Evolutionary conservation across 2,888 invertebrate genomes (phyloP), one percentile per base, ranked within the genome.

Genomic region (Dendrolimus houi): DNA sequence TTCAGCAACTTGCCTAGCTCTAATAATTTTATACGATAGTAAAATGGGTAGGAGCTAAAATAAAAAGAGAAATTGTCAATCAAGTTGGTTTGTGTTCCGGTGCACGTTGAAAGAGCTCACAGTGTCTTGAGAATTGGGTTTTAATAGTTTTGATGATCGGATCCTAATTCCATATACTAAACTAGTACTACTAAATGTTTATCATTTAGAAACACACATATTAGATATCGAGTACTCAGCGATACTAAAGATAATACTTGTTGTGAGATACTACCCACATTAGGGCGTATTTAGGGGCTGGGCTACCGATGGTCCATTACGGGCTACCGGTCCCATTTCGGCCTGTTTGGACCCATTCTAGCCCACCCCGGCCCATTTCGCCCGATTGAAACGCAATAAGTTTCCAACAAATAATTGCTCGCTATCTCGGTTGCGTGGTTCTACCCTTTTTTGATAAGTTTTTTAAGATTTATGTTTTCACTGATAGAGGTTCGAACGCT

Each of bases 191-290:
- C 29, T 29, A 29, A 29, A 29, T 29, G 6, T 29, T 29, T 29
- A 6, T 8, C 7, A 9, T 47, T 47, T 47, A 47, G 12, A 47
- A 10, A 47, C 12, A 47, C 42, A 42, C 7, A 47, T 10, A 47
- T 2, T 10, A 10, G 2, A 10, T 47, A 47, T 10, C 12, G 12
- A 12, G 9, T 10, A 47, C 12, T 47, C 9, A 12, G 40, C 29
- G 9, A 41, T 54, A 54, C 54, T 54, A 54, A 54, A 54, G 40
- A 54, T 54, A 40, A 54, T 40, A 54, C n/a, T 29, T 53, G 53
- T 53, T 17, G 17, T 29, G 40, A 54, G 40, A 40, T 54, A 53
- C 10, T 9, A 41, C 41, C 47, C 40, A 29, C 54, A 54, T 54
- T 54, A 54, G 8, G 40, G 41, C 3, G 47, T 10, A 47, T 47